Evolutionary conservation across 2,888 invertebrate species (phyloP), one percentile per base, ranked within the genome.

Genomic region (Euzetes globulus): DNA sequence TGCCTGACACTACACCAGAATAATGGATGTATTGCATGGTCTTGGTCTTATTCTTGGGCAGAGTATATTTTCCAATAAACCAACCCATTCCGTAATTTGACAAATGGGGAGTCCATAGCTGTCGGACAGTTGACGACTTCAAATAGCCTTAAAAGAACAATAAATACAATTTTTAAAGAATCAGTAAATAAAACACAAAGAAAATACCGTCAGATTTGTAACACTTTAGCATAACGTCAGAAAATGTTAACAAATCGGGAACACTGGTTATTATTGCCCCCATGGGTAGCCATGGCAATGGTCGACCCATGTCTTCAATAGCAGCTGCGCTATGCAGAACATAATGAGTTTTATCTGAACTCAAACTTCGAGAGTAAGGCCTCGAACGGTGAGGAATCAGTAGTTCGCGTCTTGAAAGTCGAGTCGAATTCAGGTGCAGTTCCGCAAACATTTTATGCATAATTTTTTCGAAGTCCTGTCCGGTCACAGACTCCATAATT

Each of bases 1-100:
- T 85, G 6, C 87, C 87, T 5, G 87, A 82, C 25, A 86, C 86
- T n/a, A 83, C 86, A 1, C 87, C 87, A n/a, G 85, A 82, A 80
- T 87, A 87, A 13, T 79, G 80, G 0, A 84, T 82, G 76, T 79
- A 81, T 41, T 47, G 37, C 17, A 50, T 50, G 4, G n/a, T 15
- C 13, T 50, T 50, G 9, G 25, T n/a, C 13, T 17, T 11, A 22
- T 19, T 58, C 4, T 19, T 58, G n/a, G 58, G 58, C 2, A 19
- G 22, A 22, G 22, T 58, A 58, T 25, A 58, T 3, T 58, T 58
- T 17, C 58, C 25, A 13, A 58, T 22, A 22, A 25, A 58, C 58
- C 58, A 58, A 22, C 58, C 58, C 58, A 58, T 25, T 5, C 58
- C 58, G 13, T 58, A 58, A 22, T 58, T n/a, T 4, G 19, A 11